Base-by-base conservation (phyloP, 1,140 invertebrate genomes). In the Temnothorax longispinosus region DNA sequence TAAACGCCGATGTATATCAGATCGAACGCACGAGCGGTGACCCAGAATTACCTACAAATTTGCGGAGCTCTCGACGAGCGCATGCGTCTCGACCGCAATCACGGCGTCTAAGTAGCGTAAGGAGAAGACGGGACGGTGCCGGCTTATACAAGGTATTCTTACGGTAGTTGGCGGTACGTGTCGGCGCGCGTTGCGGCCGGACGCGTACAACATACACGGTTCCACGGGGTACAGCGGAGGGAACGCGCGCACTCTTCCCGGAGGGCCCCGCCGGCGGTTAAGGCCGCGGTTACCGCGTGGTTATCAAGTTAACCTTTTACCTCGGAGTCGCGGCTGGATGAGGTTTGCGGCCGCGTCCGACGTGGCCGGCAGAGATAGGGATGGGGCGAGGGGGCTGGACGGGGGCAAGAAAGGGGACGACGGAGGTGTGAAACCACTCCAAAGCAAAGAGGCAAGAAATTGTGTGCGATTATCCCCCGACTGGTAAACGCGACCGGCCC, bases 231-330 rank as follows among this genome's bases (percentile, higher is more conserved):
- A n/a, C 21, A 10, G 32, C 18, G 21, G 52, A 11, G 41, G 32
- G 27, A 11, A 52, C 44, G 65, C 65, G 74, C 27, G 56, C 56
- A 32, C 64, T 56, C 71, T 21, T 50, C 80, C 84, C 27, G 64
- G 50, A 15, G 87, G 77, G 67, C 38, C 65, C 21, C 74, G 85
- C 74, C 85, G 77, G 89, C 90, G 86, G 89, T 90, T 90, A 90
- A 27, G 89, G 47, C 85, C 93, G 93, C 92, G 92, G 93, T 94
- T 94, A 94, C 93, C 93, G 92, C 94, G 89, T 94, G 93, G 94
- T 94, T 94, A 94, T 94, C 94, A 94, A 93, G 93, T 94, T 95
- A 95, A 95, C 94, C 94, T 94, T 95, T 95, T 94, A 94, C 93
- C 93, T 94, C 92, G 91, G 90, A 88, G 88, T 84, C 90, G 88